Evolutionary conservation across 2,888 invertebrate genomes (phyloP).

Genomic region (Seira ritae): DNA sequence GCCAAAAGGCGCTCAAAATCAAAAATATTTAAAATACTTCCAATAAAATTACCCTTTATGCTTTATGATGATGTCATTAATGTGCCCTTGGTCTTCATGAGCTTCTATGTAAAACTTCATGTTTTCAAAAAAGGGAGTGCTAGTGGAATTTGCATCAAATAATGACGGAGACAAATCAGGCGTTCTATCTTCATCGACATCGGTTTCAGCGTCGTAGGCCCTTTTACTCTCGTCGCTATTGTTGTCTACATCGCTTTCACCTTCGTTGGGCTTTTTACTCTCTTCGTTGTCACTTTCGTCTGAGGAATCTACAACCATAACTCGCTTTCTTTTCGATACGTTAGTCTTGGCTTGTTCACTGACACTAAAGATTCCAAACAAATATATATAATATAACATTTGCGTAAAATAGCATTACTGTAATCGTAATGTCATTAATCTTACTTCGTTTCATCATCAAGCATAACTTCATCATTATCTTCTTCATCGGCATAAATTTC

Average conservation of each 20-base stretch:
- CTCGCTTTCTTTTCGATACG: conserved; percentile 38
- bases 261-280: conserved; percentile 9
- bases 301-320: conserved; percentile 40
- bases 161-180: conserved; percentile 40
- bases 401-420: neutral
- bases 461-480: conserved; percentile 35
- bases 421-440: too few species aligned
- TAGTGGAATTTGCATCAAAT: neutral
- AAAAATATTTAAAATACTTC: conserved; percentile 15
- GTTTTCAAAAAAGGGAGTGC: conserved; percentile 31
- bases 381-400: neutral
- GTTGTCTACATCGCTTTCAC: conserved; percentile 50
- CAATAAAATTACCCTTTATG: conserved; percentile 44
- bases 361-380: too few species aligned
- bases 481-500: conserved; percentile 77
- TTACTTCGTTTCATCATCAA: conserved; percentile 31
- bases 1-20: too few species aligned
- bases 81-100: neutral
- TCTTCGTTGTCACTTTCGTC: conserved; percentile 30
- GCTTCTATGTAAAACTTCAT: conserved; percentile 23
- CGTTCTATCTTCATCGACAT: conserved; percentile 65
- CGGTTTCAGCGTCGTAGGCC: conserved; percentile 65
- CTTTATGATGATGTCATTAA: conserved; percentile 30
- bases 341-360: too few species aligned
- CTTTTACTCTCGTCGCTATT: conserved; percentile 37